Evolutionary conservation across 2,888 invertebrate species (phyloP), one percentile per base, ranked within the genome.

Genomic region (Nebria brevicollis): DNA sequence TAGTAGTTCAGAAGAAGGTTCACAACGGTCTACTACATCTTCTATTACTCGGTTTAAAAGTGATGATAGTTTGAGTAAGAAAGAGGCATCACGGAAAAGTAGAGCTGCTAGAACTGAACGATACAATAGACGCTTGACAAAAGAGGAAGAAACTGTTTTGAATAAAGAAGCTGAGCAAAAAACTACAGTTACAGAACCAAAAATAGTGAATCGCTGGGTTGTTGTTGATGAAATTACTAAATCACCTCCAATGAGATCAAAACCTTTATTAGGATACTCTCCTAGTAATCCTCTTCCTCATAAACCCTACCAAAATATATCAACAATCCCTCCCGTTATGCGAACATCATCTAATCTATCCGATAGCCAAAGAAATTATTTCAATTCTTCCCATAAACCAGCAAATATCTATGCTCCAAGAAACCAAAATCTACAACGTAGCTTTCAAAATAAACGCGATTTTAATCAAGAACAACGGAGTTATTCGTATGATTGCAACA

Each of bases 81-180:
- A 77, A 0, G 92, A 91, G 82, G 91, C 91, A 81, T 91, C 92
- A 0, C 92, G 93, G 84, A 91, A 92, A 85, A 93, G 94, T 42
- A 90, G 95, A 79, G 92, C 93, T 34, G 95, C 95, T 0, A 91
- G 96, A 85, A 96, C 95, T 77, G 96, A 96, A 87, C 91, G 96
- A 78, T 95, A 95, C 86, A 93, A 94, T 80, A 94, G 94, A 86
- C 91, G 96, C 78, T 88, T 95, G 84, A 94, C 94, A 13, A 91
- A 93, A 82, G 95, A 94, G 84, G 94, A 94, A 65, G 94, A 94
- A 86, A 89, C 90, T 82, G 90, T 90, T 84, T 86, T 91, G 6
- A 91, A 91, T 82, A 90, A 90, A 85, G 93, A 93, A 89, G 90
- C 91, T 26, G 90, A 91, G 68, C 83, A 83, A 65, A 85, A 86